Percentiles rank a stretch among this genome's conserved stretches.
Conservation (phyloP, 2,888 invertebrate genomes). For the Esperia sulphurella region DNA sequence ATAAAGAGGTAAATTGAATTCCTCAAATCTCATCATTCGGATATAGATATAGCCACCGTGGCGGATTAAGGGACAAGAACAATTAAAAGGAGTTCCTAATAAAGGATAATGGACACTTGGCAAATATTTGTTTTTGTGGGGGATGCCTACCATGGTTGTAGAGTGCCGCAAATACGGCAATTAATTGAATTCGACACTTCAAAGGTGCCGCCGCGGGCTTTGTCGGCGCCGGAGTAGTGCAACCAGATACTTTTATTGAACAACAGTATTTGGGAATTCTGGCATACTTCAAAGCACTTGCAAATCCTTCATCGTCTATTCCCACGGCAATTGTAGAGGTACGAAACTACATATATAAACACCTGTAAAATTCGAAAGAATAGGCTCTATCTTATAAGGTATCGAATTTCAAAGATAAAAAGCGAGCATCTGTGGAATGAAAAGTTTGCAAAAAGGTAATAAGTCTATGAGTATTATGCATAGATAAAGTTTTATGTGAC, state of each 20-base stretch:
- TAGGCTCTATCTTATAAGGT: slow-evolving; percentile 8
- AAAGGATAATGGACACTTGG: slow-evolving; percentile 69
- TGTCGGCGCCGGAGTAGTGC: slow-evolving; percentile 59
- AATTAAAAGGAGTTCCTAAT: slow-evolving; percentile 44
- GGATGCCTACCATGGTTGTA: slow-evolving; percentile 53
- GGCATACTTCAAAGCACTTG: slow-evolving; percentile 21
- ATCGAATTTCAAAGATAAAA: slow-evolving; percentile 34
- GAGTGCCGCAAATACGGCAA: slow-evolving; percentile 70
- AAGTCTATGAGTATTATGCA: too few relatives aligned
- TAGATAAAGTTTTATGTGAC: too few relatives aligned
- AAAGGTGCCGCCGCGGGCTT: slow-evolving; percentile 67
- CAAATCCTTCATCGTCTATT: slow-evolving; percentile 40
- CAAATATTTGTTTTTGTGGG: slow-evolving; percentile 76
- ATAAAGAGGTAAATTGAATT: too few relatives aligned
- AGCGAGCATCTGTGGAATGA: background rate
- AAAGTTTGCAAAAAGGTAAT: background rate
- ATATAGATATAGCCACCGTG: too few relatives aligned
- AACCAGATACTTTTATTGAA: slow-evolving; percentile 65
- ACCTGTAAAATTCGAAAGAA: slow-evolving; percentile 38
- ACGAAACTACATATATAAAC: slow-evolving; percentile 13
- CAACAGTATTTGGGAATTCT: slow-evolving; percentile 20
- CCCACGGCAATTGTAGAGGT: slow-evolving; percentile 38
- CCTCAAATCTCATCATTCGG: too few relatives aligned
- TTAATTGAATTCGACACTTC: slow-evolving; percentile 77
- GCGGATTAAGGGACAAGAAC: background rate